phyloP scores from a whole-genome alignment of 1,140 invertebrate species.

The Lordiphosa stackelbergi region DNA sequence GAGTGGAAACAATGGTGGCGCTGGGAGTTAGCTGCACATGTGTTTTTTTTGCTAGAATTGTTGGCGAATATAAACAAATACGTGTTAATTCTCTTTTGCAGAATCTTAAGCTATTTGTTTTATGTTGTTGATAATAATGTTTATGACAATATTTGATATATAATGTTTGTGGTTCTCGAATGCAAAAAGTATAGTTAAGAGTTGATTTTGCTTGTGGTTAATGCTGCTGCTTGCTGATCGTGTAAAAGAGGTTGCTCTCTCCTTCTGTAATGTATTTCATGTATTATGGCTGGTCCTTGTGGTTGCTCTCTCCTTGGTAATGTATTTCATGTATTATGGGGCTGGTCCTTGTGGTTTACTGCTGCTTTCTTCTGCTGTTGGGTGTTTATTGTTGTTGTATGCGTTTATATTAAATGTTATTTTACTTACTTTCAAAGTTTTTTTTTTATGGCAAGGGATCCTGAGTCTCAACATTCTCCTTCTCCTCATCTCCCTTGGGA shows the following conservation, averaged over 20 bases:
- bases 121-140: too few species aligned
- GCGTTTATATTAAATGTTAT: conserved; percentile 76
- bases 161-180: conserved; percentile 68
- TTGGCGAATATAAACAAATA: too few species aligned
- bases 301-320: conserved; percentile 19
- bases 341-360: conserved; percentile 10
- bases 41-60: too few species aligned
- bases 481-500: conserved; percentile 85
- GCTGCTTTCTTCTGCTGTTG: conserved; percentile 16
- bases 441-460: conserved; percentile 80
- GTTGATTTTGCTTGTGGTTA: conserved; percentile 25
- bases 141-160: conserved; percentile 27
- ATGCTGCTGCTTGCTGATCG: conserved; percentile 2
- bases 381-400: conserved; percentile 43
- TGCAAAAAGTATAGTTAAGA: conserved; percentile 59
- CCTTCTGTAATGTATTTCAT: conserved; percentile 31
- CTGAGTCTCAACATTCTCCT: conserved; percentile 94
- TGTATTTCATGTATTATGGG: conserved; percentile 24
- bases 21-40: too few species aligned
- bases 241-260: neutral
- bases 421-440: conserved; percentile 73
- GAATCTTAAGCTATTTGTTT: too few species aligned
- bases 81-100: too few species aligned
- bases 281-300: conserved; percentile 13
- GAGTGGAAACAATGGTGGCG: too few species aligned